Base-by-base conservation (phyloP, 2,797 vertebrate species). In the Pseudocheirus occidentalis region DNA sequence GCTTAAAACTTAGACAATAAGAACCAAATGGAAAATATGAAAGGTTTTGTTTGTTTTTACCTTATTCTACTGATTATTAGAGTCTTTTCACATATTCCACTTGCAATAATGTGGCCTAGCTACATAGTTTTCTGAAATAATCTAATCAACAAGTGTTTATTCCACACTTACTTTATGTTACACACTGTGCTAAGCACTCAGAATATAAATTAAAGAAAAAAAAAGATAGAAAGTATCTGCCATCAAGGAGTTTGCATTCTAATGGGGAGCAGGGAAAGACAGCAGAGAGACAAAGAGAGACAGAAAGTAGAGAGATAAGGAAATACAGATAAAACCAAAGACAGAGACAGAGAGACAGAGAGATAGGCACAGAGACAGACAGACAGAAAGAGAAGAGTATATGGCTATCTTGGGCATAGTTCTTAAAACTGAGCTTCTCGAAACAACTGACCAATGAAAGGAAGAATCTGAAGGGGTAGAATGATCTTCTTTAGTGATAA, bases 1-100 rank as follows among this genome's bases (percentile, higher is more conserved):
- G 3, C 93, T 90, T 92, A 53, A 54, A 94, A 21, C 24, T 93
- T 29, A 96, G 89, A 58, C 14, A 93, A 92, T 62, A 92, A 31
- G 4, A 52, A 5, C 46, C 46, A 87, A 52, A 90, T 4, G 87
- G 10, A 62, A 5, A 14, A 90, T 58, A 96, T 92, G 53, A 87
- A 28, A 50, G 34, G 90, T 91, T 91, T 91, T 40, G n/a, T 29
- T 93, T 50, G 81, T 40, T 90, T 87, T 87, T 87, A 90, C 18
- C 66, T 73, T 91, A 90, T 62, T 5, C 5, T 27, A 10, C 50
- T 56, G 58, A 14, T 73, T 92, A 93, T 66, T 81, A 18, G 55
- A 93, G 4, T 0, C 62, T 56, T 53, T 94, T 94, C 14, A 87
- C 46, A 92, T 93, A 46, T 18, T 91, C 34, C 73, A 91, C 10